A percentile compares a stretch with the other conserved stretches of the same genome.
Conservation (phyloP, 2,113 vertebrate species). For the Syngnathus typhle region DNA sequence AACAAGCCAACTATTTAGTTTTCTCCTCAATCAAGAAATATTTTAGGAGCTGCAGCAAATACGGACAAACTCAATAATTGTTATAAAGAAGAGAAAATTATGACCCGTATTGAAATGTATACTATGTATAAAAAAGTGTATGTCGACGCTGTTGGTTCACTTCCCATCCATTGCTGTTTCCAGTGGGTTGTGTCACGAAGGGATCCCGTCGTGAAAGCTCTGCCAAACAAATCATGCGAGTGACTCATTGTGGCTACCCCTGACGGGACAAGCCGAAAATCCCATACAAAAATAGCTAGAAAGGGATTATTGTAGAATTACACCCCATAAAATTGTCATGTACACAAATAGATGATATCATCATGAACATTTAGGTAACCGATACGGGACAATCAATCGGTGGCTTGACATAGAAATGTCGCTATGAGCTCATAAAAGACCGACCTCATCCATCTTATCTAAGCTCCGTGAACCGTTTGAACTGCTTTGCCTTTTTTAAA, state of each 20-base stretch:
- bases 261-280: not conserved
- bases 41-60: too few relatives aligned
- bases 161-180: not conserved
- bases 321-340: slow-evolving; percentile 6
- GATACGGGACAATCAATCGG: slow-evolving; percentile 33
- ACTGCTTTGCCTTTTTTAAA: slow-evolving; percentile 9
- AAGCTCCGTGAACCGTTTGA: slow-evolving; percentile 35
- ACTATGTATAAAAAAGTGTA: too few relatives aligned
- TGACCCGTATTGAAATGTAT: too few relatives aligned
- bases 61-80: too few relatives aligned
- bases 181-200: not conserved
- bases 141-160: too few relatives aligned
- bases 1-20: too few relatives aligned
- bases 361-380: slow-evolving; percentile 32
- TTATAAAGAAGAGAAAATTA: too few relatives aligned
- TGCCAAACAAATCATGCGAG: not conserved
- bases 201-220: not conserved
- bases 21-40: too few relatives aligned
- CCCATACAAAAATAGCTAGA: not conserved
- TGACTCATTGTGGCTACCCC: not conserved
- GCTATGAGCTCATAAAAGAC: slow-evolving; percentile 32
- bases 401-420: slow-evolving; percentile 22
- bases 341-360: slow-evolving; percentile 13
- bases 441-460: slow-evolving; percentile 35
- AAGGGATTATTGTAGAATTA: not conserved